Percentiles rank a stretch among this genome's conserved stretches.
These are phyloP conservation scores for Philereme transversata DNA, from an alignment of 2,888 invertebrate species.

Conservation along the genomic window DNA sequence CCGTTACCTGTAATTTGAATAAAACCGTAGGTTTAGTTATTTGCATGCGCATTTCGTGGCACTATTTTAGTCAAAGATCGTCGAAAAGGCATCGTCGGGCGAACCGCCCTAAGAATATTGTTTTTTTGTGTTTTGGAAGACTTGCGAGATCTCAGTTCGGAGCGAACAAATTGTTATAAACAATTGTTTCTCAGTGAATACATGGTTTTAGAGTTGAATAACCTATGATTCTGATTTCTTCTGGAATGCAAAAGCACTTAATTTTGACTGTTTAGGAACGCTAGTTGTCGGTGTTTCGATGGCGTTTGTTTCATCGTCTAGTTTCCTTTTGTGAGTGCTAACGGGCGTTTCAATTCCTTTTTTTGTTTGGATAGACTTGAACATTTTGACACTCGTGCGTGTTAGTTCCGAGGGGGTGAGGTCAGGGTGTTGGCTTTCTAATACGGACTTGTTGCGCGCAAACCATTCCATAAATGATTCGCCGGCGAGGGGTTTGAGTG, in stretches of 20 bases:
- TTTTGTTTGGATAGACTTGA: slow-evolving; percentile 69
- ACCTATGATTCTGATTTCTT: slow-evolving; percentile 53
- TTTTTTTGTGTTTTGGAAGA: no score
- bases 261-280: slow-evolving; percentile 75
- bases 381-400: slow-evolving; percentile 80
- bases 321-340: slow-evolving; percentile 64
- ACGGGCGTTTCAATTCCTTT: slow-evolving; percentile 38
- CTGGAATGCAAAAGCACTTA: slow-evolving; percentile 76
- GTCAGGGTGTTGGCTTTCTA: slow-evolving; percentile 84
- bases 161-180: no score
- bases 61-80: no score
- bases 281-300: slow-evolving; percentile 50
- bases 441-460: slow-evolving; percentile 77
- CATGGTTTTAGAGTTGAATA: no score
- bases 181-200: no score
- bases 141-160: no score
- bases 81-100: no score
- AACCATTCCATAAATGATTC: slow-evolving; percentile 86
- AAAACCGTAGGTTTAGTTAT: no score
- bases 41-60: no score
- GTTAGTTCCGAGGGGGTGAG: slow-evolving; percentile 81
- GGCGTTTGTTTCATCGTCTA: slow-evolving; percentile 55
- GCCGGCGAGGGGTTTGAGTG: slow-evolving; percentile 62
- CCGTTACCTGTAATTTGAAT: no score
- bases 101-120: no score